Conservation (phyloP, 92 coral and sea anemone genomes). For the Epizoanthus rinbou region DNA sequence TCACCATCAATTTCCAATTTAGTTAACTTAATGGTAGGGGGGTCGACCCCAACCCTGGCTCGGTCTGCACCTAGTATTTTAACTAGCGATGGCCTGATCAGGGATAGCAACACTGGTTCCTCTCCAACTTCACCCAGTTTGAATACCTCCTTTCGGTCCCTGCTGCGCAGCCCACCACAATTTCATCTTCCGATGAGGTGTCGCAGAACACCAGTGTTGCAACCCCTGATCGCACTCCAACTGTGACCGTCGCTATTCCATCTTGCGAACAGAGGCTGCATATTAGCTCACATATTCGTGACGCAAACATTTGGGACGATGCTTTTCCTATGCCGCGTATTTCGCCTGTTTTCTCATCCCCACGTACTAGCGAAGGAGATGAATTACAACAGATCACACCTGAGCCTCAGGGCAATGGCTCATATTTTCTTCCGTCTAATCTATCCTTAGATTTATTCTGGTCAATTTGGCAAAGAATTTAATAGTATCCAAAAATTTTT, state of each 20-base stretch:
- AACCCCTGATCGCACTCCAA: background rate
- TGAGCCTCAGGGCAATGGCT: background rate
- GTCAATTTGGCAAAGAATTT: background rate
- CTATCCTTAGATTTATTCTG: background rate
- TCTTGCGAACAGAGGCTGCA: background rate
- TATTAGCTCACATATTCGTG: background rate
- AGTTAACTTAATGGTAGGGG: too few species aligned
- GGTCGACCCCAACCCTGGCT: background rate
- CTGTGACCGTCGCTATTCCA: background rate
- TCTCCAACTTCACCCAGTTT: background rate
- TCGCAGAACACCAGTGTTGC: conserved; percentile 6
- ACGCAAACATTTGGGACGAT: background rate
- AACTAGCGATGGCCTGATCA: conserved; percentile 4
- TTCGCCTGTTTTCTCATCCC: background rate
- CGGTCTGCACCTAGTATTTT: background rate
- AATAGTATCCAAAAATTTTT: background rate
- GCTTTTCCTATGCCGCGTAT: background rate
- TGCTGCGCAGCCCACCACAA: background rate
- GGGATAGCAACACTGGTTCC: background rate
- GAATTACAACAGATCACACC: background rate
- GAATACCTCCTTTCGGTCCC: background rate
- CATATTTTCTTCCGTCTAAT: background rate
- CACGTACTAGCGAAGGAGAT: background rate
- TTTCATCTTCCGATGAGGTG: background rate
- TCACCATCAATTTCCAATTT: too few species aligned